phyloP scores from a whole-genome alignment of 2,797 vertebrate genomes.

The Falco cherrug region DNA sequence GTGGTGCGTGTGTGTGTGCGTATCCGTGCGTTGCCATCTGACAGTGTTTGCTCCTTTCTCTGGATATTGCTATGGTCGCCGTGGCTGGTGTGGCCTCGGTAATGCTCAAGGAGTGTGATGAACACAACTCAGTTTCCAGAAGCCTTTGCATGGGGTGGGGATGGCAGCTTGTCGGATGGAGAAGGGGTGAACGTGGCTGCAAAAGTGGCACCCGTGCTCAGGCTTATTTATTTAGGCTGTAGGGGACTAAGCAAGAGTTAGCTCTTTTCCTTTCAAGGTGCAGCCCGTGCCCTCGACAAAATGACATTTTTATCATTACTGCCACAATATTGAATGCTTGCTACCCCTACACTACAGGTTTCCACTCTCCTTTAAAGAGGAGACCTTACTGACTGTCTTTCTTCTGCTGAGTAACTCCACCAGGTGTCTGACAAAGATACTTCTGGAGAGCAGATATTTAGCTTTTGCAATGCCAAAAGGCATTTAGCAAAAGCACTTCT shows the following conservation, averaged over 20 bases:
- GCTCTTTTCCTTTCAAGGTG: neutral
- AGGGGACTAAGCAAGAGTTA: neutral
- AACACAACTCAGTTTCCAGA: neutral
- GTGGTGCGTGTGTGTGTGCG: rapidly evolving
- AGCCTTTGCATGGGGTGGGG: neutral
- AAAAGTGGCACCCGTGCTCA: neutral
- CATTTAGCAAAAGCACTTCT: neutral
- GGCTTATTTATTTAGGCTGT: neutral
- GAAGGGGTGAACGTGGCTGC: neutral
- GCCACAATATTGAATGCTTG: neutral
- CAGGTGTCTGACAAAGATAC: slow-evolving; percentile 5
- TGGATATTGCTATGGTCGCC: neutral
- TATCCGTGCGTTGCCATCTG: neutral
- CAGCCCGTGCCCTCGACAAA: neutral
- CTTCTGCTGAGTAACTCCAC: slow-evolving; percentile 30
- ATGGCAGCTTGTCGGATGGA: neutral
- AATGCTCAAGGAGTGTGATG: neutral
- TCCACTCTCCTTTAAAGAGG: neutral
- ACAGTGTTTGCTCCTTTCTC: neutral
- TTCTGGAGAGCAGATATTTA: slow-evolving; percentile 14
- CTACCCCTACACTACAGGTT: neutral
- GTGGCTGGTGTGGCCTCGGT: neutral
- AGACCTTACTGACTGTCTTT: slow-evolving; percentile 1
- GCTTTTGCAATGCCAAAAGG: neutral
- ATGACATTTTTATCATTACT: neutral